phyloP scores from a whole-genome alignment of 2,113 vertebrate species.

The Anser cygnoides region DNA sequence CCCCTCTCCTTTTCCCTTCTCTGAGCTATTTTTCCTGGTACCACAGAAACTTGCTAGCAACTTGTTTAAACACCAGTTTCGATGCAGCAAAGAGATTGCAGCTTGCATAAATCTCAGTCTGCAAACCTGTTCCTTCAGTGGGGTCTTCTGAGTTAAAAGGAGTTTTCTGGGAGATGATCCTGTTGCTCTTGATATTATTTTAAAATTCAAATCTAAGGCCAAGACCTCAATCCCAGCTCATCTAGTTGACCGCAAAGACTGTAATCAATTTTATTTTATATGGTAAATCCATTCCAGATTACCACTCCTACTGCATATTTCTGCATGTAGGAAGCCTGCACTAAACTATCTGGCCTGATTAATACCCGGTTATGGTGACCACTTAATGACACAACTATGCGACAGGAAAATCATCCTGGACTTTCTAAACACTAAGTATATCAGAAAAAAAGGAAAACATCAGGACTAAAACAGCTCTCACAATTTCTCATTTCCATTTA shows the following conservation, averaged over 20 bases:
- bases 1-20: neutral
- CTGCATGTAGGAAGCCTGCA: neutral
- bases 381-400: neutral
- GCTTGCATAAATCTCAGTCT: neutral
- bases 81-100: neutral
- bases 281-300: neutral
- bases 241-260: neutral
- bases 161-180: neutral
- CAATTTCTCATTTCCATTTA: slow-evolving; percentile 65
- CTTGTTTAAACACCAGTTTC: neutral
- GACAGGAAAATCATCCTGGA: neutral
- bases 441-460: neutral
- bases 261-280: neutral
- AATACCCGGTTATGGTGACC: neutral
- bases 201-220: neutral
- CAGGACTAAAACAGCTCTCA: neutral
- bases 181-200: neutral
- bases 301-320: neutral
- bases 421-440: neutral
- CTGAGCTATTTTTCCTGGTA: neutral
- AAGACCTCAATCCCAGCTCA: neutral
- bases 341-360: neutral
- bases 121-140: neutral
- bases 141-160: neutral
- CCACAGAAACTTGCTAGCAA: neutral